Evolutionary conservation across 1,140 invertebrate genomes (phyloP).

Genomic region (Cherax quadricarinatus): DNA sequence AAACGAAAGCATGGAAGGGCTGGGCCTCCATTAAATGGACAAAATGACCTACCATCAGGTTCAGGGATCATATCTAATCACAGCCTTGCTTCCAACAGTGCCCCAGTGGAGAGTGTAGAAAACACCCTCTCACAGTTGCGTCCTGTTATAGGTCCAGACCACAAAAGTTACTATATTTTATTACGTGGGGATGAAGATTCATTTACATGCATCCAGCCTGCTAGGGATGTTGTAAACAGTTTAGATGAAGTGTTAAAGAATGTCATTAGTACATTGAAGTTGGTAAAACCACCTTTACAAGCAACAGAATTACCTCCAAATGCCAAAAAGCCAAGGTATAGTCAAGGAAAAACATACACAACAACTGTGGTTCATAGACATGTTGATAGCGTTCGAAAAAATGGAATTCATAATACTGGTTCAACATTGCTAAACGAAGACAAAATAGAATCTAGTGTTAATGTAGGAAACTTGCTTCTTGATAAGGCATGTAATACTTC

Average conservation of each 20-base stretch:
- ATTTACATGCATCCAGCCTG: conserved; percentile 59
- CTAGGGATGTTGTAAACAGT: conserved; percentile 52
- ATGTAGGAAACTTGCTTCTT: not conserved
- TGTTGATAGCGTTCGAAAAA: not conserved
- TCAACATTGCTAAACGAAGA: not conserved
- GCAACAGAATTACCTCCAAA: not conserved
- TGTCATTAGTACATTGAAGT: conserved; percentile 36
- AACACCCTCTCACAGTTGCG: conserved; percentile 59
- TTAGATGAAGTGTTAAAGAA: conserved; percentile 59
- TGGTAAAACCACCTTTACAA: not conserved
- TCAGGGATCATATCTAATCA: not conserved
- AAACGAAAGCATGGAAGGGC: conserved; percentile 32
- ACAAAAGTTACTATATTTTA: conserved; percentile 63
- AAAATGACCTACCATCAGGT: conserved; percentile 28
- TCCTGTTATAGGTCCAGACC: conserved; percentile 61
- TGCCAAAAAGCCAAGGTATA: conserved; percentile 30
- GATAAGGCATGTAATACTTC: not conserved
- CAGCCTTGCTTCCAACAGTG: conserved; percentile 1
- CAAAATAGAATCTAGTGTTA: not conserved
- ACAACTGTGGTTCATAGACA: not conserved
- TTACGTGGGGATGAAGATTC: conserved; percentile 52
- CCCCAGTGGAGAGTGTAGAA: conserved; percentile 42
- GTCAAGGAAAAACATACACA: conserved; percentile 38
- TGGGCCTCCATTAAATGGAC: not conserved
- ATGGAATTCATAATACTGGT: conserved; percentile 7